phyloP scores from a whole-genome alignment of 2,113 vertebrate species.

The Corythaixoides concolor region DNA sequence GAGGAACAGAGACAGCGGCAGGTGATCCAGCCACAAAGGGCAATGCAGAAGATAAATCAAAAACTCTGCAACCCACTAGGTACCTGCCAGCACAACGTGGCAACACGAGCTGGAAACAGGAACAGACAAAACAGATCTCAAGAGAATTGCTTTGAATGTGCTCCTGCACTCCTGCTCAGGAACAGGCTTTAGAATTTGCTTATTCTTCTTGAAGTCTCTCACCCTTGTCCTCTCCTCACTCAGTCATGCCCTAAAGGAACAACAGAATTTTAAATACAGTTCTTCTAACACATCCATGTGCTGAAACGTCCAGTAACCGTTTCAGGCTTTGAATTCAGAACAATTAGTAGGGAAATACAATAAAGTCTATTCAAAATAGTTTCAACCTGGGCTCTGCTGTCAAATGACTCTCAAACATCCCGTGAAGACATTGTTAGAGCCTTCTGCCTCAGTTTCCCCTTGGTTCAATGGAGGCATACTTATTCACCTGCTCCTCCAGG shows the following conservation, averaged over 20 bases:
- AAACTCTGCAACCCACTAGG: neutral
- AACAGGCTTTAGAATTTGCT: neutral
- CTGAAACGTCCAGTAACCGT: neutral
- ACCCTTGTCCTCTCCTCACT: neutral
- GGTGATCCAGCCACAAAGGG: neutral
- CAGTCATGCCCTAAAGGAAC: neutral
- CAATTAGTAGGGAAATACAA: neutral
- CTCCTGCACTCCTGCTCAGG: neutral
- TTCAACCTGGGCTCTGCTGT: neutral
- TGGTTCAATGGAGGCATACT: neutral
- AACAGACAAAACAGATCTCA: neutral
- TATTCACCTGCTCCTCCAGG: neutral
- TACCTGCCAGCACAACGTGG: neutral
- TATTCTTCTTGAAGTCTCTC: neutral
- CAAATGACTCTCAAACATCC: neutral
- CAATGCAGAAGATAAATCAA: rapidly evolving
- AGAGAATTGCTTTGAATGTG: neutral
- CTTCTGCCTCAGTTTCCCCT: neutral
- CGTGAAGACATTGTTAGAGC: neutral
- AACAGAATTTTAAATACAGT: neutral
- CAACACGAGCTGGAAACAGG: neutral
- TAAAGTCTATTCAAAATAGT: neutral
- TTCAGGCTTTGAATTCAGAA: neutral
- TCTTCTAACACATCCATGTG: rapidly evolving
- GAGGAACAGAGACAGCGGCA: neutral